Evolutionary conservation across 2,113 vertebrate species (phyloP).

Genomic region (Apistogramma diplotaenia): DNA sequence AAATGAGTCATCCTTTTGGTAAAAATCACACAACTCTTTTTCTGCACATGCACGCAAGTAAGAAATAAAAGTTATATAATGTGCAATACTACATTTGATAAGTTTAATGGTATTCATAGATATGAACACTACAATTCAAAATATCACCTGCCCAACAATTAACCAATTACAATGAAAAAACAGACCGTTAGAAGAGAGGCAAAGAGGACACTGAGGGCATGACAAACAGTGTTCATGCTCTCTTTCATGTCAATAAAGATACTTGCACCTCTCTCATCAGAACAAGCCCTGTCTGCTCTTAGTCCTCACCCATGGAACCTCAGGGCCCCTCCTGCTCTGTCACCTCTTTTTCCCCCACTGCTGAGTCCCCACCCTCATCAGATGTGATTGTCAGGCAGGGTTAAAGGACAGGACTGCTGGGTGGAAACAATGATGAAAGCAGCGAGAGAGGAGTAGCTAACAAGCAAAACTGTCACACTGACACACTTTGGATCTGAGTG

Average conservation of each 20-base stretch:
- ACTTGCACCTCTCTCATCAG: conserved; percentile 6
- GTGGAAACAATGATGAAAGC: conserved; percentile 41
- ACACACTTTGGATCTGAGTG: neutral
- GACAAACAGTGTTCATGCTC: conserved; percentile 22
- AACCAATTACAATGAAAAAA: neutral
- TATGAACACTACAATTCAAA: neutral
- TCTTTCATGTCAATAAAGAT: conserved; percentile 25
- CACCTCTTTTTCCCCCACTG: conserved; percentile 1
- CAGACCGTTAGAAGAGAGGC: neutral
- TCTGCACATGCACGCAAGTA: no score
- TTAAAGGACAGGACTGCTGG: conserved; percentile 48
- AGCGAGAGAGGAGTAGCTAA: neutral
- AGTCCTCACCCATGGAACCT: conserved; percentile 29
- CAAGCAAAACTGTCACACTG: neutral
- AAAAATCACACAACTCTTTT: no score
- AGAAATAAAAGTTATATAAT: neutral
- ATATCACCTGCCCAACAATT: neutral
- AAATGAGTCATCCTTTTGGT: no score
- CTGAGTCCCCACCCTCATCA: conserved; percentile 19
- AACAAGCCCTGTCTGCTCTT: conserved; percentile 10
- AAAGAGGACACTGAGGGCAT: conserved; percentile 6
- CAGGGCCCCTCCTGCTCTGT: conserved; percentile 11
- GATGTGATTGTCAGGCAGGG: conserved; percentile 64
- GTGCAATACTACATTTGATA: neutral
- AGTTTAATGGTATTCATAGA: neutral